Conservation (phyloP, 2,797 vertebrate species). For the Cuculus canorus region DNA sequence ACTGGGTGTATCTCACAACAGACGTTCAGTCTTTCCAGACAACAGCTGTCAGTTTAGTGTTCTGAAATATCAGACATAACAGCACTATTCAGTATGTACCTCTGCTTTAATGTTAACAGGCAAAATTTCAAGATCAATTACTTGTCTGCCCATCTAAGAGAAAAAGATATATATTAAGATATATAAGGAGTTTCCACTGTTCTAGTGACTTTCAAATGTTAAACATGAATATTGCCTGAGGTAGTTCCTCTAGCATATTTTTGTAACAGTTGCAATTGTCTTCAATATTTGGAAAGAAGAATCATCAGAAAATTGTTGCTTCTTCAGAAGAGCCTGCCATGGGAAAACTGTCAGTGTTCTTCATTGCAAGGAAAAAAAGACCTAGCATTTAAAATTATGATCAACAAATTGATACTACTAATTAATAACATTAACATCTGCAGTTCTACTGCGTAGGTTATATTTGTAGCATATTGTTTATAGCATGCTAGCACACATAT, state of each 20-base stretch:
- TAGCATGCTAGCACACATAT: neutral
- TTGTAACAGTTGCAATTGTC: neutral
- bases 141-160: neutral
- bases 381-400: neutral
- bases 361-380: neutral
- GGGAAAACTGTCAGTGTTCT: neutral
- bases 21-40: neutral
- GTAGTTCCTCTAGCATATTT: neutral
- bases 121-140: neutral
- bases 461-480: neutral
- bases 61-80: neutral
- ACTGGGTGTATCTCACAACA: neutral
- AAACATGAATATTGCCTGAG: conserved; percentile 4
- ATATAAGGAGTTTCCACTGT: neutral
- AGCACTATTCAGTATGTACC: neutral
- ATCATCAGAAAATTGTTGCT: neutral
- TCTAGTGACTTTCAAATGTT: neutral
- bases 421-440: neutral
- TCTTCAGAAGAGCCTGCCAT: neutral
- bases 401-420: neutral
- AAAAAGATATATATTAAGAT: neutral
- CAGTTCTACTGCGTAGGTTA: neutral
- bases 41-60: neutral
- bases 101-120: neutral
- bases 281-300: conserved; percentile 19